These are phyloP conservation scores for Tragelaphus imberbis DNA, from an alignment of 2,113 vertebrate species.

Conservation along the genomic window DNA sequence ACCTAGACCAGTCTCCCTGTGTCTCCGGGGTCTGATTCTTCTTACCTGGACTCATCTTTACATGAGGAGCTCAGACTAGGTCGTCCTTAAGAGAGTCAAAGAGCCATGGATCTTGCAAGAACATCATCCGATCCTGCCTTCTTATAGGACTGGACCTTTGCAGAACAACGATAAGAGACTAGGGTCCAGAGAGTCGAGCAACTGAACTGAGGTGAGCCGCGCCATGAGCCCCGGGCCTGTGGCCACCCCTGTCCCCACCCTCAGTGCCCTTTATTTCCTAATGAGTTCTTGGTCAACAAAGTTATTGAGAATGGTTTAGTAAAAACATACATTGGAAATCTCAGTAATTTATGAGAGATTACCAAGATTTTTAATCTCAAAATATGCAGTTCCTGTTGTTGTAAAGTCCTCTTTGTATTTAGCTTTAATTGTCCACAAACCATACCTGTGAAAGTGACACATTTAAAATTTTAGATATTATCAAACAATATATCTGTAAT, in stretches of 20 bases:
- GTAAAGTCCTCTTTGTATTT: constrained; percentile 82
- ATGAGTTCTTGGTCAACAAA: background rate
- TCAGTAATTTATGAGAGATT: constrained; percentile 35
- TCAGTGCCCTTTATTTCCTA: background rate
- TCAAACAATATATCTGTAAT: background rate
- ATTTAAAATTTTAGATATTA: background rate
- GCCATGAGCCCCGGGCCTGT: background rate
- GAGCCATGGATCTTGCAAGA: background rate
- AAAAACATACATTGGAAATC: background rate
- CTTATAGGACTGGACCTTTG: background rate
- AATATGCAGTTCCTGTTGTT: constrained; percentile 79
- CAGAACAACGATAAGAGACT: background rate
- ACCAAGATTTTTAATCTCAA: constrained; percentile 91
- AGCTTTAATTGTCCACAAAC: constrained; percentile 87
- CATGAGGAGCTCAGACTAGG: background rate
- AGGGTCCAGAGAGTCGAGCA: background rate
- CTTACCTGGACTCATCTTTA: background rate
- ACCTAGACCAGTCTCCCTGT: background rate
- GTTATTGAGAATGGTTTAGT: background rate
- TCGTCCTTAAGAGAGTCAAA: background rate
- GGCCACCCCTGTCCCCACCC: too few relatives aligned
- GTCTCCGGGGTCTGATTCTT: background rate
- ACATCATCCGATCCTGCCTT: background rate
- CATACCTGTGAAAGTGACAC: constrained; percentile 76
- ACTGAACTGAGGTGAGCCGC: background rate